These are phyloP conservation scores for Turritopsis dohrnii DNA, from an alignment of 30 jellyfish, hydroid and myxozoan species.

Conservation along the genomic window DNA sequence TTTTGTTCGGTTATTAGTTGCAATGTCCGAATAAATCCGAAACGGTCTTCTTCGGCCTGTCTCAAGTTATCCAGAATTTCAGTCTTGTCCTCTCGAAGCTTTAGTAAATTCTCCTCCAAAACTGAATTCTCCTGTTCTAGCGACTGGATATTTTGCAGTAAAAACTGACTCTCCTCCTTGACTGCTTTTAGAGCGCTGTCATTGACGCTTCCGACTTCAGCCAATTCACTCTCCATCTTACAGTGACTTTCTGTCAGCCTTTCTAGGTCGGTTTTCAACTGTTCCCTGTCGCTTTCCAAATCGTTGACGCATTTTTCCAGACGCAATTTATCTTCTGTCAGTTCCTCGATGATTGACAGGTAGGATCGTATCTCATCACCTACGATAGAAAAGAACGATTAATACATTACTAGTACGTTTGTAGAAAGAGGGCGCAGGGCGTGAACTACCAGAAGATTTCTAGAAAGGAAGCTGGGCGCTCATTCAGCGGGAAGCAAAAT, in stretches of 20 bases:
- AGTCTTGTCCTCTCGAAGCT: constrained; percentile 70
- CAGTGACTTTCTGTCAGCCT: constrained; percentile 54
- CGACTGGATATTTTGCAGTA: constrained; percentile 77
- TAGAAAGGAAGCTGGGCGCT: no score
- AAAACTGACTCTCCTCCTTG: constrained; percentile 67
- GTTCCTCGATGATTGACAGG: constrained; percentile 82
- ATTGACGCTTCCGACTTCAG: constrained; percentile 27
- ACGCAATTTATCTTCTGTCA: constrained; percentile 96
- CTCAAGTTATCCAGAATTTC: constrained; percentile 78
- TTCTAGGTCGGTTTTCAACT: constrained; percentile 62
- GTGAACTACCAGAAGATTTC: background rate
- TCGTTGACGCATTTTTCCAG: constrained; percentile 73
- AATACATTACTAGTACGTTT: background rate
- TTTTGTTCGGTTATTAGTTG: constrained; percentile 57
- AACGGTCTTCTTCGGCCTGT: constrained; percentile 87
- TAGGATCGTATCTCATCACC: constrained; percentile 76
- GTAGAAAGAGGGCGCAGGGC: no score
- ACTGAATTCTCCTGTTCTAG: constrained; percentile 85
- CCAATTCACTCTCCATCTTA: constrained; percentile 44
- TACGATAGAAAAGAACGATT: background rate
- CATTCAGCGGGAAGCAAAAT: no score
- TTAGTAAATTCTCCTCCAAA: constrained; percentile 79
- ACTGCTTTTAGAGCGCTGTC: constrained; percentile 61
- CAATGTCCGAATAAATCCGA: constrained; percentile 77
- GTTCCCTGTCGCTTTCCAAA: constrained; percentile 68